Evolutionary conservation across 1,140 invertebrate species (phyloP).

Genomic region (Venturia canescens): DNA sequence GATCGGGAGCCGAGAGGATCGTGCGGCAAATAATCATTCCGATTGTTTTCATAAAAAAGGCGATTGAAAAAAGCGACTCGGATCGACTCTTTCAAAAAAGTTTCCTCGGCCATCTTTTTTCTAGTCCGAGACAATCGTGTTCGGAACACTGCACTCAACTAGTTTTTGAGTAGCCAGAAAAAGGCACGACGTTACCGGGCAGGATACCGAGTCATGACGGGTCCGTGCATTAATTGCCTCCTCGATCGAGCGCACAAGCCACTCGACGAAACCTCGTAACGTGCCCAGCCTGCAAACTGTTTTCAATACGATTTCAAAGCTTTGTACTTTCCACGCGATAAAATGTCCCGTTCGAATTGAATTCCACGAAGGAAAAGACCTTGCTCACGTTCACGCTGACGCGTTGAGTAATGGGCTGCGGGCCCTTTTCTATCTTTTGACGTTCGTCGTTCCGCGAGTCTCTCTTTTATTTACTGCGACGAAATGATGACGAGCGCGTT

Average conservation of each 20-base stretch:
- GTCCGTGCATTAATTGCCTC: conserved; percentile 22
- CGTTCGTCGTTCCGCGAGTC: background rate
- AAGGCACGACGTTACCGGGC: background rate
- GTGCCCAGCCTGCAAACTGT: conserved; percentile 13
- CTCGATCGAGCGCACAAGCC: background rate
- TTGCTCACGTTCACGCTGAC: background rate
- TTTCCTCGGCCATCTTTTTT: no score
- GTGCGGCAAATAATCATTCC: no score
- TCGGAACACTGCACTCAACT: no score
- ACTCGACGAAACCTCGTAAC: background rate
- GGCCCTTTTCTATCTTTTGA: background rate
- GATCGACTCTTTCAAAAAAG: no score
- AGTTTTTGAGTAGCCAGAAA: no score
- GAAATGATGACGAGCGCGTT: background rate
- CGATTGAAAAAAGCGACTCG: no score
- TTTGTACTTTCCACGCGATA: conserved; percentile 5
- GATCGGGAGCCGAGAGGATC: no score
- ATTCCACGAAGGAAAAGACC: background rate
- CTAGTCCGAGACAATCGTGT: no score
- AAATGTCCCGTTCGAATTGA: background rate
- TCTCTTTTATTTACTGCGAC: background rate
- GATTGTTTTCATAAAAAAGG: no score
- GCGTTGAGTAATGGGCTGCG: background rate
- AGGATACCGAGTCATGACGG: background rate
- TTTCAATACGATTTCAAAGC: background rate